Evolutionary conservation across 2,888 invertebrate species (phyloP).

Genomic region (Volucella zonaria): DNA sequence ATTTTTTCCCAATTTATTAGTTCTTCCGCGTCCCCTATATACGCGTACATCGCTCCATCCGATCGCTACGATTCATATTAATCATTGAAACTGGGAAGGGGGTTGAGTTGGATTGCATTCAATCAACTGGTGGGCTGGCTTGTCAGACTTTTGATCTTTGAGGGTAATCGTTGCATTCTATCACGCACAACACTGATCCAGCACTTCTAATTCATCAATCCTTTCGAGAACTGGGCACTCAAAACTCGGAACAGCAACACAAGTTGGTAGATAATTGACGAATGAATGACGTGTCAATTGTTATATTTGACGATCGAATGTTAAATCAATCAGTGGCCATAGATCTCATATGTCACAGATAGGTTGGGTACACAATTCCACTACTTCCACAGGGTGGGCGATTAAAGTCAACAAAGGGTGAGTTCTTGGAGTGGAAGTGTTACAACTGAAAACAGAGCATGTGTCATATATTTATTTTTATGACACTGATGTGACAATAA

Average conservation of each 20-base stretch:
- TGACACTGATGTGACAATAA: slow-evolving; percentile 70
- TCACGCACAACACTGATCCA: slow-evolving; percentile 29
- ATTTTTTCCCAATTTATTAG: slow-evolving; percentile 26
- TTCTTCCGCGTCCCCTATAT: slow-evolving; percentile 9
- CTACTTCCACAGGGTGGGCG: background rate
- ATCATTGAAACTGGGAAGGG: slow-evolving; percentile 48
- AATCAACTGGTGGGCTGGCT: background rate
- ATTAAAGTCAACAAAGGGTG: slow-evolving; percentile 13
- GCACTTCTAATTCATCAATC: too few relatives aligned
- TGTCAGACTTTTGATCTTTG: slow-evolving; percentile 63
- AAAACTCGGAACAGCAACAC: background rate
- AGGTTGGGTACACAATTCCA: slow-evolving; percentile 18
- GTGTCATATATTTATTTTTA: slow-evolving; percentile 57
- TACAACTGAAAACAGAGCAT: slow-evolving; percentile 32
- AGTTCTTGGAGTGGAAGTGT: slow-evolving; percentile 8
- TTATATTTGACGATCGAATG: slow-evolving; percentile 51
- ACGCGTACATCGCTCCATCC: background rate
- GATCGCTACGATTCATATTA: slow-evolving; percentile 53
- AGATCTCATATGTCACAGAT: slow-evolving; percentile 59
- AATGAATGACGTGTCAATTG: slow-evolving; percentile 63
- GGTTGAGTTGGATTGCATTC: slow-evolving; percentile 24
- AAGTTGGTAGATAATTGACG: slow-evolving; percentile 48
- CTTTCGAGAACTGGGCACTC: too few relatives aligned
- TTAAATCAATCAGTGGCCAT: slow-evolving; percentile 67
- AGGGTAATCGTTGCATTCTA: slow-evolving; percentile 32